Evolutionary conservation across 2,797 vertebrate species (phyloP), one percentile per base, ranked within the genome.

Genomic region (Hylomyscus alleni): DNA sequence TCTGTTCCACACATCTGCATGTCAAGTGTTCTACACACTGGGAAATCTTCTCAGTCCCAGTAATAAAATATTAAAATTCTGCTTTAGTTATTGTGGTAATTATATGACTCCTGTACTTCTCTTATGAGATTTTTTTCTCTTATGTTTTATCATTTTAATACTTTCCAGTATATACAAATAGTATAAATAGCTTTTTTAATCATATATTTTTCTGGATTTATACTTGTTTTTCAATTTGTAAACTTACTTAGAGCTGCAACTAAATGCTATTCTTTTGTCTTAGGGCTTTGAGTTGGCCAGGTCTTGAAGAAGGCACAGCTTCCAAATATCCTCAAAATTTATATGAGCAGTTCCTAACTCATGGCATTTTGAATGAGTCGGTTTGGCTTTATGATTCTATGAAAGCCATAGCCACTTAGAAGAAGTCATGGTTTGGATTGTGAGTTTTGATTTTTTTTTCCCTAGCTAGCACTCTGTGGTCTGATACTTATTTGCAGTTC

Each of bases 171-270:
- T 75, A 86, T 73, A 37, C 24, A 54, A 54, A 89, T 95, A 37
- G 10, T 72, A 76, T 69, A 96, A 87, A 40, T 62, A 67, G 20
- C 14, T 91, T 96, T 96, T 95, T 75, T 50, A 67, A 44, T 19
- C 5, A 88, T 78, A 5, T 47, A 90, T 93, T 93, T 96, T 96
- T 87, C 69, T 94, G 47, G 24, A 91, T 86, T 65, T 95, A 37
- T 5, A 96, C 13, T 12, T 52, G 13, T 2, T 84, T 85, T 54
- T 83, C 78, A 97, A 94, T 81, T 80, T 84, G 19, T 58, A 29
- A 19, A 76, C n/a, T 29, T 60, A 89, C 19, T 4, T 52, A 93
- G 67, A 92, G 78, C 44, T 93, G 6, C 8, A 95, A 89, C 91
- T 83, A 77, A 58, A 93, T 26, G 10, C 3, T 17, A 37, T 78